phyloP scores from a whole-genome alignment of 2,888 invertebrate species.

The Thyatira batis region DNA sequence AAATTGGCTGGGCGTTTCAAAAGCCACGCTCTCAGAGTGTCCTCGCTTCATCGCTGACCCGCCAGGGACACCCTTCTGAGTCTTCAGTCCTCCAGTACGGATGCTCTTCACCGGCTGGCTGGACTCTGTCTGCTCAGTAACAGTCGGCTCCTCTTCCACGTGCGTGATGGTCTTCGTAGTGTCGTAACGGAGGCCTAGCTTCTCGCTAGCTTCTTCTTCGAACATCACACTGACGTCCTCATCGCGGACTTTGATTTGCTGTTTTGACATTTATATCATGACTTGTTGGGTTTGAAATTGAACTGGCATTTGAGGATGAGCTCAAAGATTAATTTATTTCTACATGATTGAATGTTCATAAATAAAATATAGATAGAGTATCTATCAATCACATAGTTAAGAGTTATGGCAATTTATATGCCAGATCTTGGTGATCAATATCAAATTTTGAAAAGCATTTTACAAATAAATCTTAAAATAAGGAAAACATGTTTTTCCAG shows the following conservation, averaged over 20 bases:
- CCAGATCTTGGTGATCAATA: too few relatives aligned
- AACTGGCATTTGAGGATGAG: too few relatives aligned
- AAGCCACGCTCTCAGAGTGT: background rate
- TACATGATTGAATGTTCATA: too few relatives aligned
- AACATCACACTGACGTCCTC: conserved; percentile 57
- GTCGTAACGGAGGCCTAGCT: conserved; percentile 53
- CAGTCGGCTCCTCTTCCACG: conserved; percentile 19
- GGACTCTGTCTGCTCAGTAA: background rate
- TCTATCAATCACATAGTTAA: too few relatives aligned
- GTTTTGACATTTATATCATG: conserved; percentile 10
- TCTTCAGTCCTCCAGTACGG: background rate
- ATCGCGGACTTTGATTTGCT: conserved; percentile 54
- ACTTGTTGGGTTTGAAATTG: too few relatives aligned
- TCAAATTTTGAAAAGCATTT: too few relatives aligned
- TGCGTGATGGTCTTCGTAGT: conserved; percentile 57
- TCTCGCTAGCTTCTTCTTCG: conserved; percentile 32
- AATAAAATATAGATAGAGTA: too few relatives aligned
- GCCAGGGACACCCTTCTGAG: background rate
- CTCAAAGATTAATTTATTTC: too few relatives aligned
- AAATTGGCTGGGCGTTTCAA: background rate
- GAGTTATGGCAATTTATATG: too few relatives aligned
- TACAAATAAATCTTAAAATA: too few relatives aligned
- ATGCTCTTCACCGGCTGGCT: too few relatives aligned
- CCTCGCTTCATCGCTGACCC: background rate
- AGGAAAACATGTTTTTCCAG: too few relatives aligned